phyloP scores from a whole-genome alignment of 2,797 vertebrate species.

The Megaceryle alcyon region DNA sequence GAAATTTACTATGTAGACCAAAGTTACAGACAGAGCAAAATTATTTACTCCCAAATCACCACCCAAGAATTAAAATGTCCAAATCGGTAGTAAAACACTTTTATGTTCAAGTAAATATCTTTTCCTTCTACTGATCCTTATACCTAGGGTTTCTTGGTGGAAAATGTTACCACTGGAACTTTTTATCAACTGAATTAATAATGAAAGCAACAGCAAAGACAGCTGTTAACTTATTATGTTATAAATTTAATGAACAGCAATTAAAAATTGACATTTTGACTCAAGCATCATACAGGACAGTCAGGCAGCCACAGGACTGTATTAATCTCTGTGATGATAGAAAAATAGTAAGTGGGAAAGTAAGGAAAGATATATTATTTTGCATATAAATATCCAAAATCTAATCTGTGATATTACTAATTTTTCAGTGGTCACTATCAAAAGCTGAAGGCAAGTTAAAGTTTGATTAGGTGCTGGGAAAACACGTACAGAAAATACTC shows the following conservation, averaged over 20 bases:
- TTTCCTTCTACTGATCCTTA: constrained; percentile 7
- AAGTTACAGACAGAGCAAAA: constrained; percentile 31
- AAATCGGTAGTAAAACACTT: background rate
- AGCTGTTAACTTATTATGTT: background rate
- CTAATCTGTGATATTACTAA: background rate
- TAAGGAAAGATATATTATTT: background rate
- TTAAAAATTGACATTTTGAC: constrained; percentile 19
- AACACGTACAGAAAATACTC: background rate
- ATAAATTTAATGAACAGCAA: constrained; percentile 44
- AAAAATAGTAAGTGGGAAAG: background rate
- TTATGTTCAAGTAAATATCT: constrained; percentile 5
- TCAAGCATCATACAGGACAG: background rate
- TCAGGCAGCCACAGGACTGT: background rate
- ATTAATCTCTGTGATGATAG: background rate
- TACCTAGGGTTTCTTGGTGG: background rate
- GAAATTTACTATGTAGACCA: constrained; percentile 37
- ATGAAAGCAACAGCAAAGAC: constrained; percentile 2
- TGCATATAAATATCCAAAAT: background rate
- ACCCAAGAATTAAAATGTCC: constrained; percentile 4
- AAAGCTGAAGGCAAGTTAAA: background rate
- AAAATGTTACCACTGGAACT: constrained; percentile 9
- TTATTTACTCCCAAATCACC: constrained; percentile 1
- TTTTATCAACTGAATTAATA: constrained; percentile 38
- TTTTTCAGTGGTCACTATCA: background rate
- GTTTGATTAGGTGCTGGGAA: background rate